A percentile compares a stretch with the other conserved stretches of the same genome.
Evolutionary conservation across 2,888 invertebrate species (phyloP).

Genomic region (Thereva nobilitata): DNA sequence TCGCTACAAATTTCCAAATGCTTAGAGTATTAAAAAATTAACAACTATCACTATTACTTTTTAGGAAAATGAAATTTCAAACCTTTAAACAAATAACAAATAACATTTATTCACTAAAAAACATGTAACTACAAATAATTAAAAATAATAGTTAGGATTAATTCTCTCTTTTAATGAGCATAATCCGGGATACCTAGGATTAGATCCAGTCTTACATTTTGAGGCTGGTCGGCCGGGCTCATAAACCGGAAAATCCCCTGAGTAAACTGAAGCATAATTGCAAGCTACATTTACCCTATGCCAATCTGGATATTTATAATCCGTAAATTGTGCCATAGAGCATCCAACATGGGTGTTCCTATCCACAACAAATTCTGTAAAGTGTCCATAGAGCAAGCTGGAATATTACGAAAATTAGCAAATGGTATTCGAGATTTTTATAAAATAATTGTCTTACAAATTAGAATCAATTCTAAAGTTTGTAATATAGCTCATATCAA

Average conservation of each 20-base stretch:
- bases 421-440: background rate
- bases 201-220: conserved; percentile 50
- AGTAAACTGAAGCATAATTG: conserved; percentile 55
- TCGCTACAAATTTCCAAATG: no score
- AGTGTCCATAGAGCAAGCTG: conserved; percentile 56
- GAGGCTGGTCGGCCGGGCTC: conserved; percentile 52
- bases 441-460: conserved; percentile 49
- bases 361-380: conserved; percentile 54
- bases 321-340: conserved; percentile 53
- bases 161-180: conserved; percentile 52
- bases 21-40: no score
- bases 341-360: conserved; percentile 56
- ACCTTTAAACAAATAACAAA: no score
- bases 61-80: no score
- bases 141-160: conserved; percentile 50
- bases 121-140: background rate
- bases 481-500: conserved; percentile 51
- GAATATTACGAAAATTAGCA: conserved; percentile 9
- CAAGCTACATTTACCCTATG: conserved; percentile 55
- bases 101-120: conserved; percentile 2
- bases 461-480: conserved; percentile 50
- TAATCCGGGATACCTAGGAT: conserved; percentile 51
- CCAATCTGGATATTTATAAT: conserved; percentile 49
- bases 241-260: conserved; percentile 52
- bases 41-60: no score